phyloP scores from a whole-genome alignment of 2,113 vertebrate species.

The Glaucomys volans region DNA sequence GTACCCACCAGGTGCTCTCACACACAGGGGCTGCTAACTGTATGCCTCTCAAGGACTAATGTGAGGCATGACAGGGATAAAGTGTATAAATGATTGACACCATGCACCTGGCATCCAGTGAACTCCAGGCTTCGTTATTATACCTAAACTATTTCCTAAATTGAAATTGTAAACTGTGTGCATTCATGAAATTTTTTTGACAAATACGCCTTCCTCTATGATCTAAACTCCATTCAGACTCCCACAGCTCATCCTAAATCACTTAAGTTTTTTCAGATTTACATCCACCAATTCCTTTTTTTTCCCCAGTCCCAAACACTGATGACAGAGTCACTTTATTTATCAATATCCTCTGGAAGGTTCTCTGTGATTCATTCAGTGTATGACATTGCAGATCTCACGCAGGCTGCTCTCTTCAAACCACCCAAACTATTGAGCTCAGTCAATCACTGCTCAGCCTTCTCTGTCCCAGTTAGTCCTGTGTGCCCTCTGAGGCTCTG shows the following conservation, averaged over 20 bases:
- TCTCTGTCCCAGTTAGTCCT: background rate
- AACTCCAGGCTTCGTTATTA: background rate
- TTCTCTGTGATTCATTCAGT: background rate
- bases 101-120: background rate
- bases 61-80: background rate
- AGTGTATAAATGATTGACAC: background rate
- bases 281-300: background rate
- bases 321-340: background rate
- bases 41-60: background rate
- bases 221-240: background rate
- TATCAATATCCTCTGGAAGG: background rate
- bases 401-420: background rate
- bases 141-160: conserved; percentile 26
- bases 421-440: background rate
- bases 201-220: background rate
- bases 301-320: background rate
- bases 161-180: background rate
- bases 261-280: background rate
- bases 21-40: background rate
- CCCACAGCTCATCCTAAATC: background rate
- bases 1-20: background rate
- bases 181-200: background rate
- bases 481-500: background rate
- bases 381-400: background rate
- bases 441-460: background rate